A percentile compares a stretch with the other conserved stretches of the same genome.
Evolutionary conservation across 2,797 vertebrate genomes (phyloP).

Genomic region (Acropternis orthonyx): DNA sequence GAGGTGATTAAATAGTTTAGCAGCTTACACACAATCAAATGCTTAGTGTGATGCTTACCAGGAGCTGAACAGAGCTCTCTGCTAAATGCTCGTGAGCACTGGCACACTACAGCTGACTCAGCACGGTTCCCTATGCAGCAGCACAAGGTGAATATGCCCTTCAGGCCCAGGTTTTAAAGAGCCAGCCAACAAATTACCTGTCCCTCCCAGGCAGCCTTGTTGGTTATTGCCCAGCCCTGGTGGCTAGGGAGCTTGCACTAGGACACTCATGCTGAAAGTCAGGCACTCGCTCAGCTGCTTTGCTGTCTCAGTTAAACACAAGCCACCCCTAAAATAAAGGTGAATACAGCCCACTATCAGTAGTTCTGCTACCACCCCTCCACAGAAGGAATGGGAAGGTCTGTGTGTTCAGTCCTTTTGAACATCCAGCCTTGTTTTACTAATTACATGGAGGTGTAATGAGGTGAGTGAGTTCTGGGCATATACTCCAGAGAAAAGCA

Average conservation of each 20-base stretch:
- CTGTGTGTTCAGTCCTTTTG: neutral
- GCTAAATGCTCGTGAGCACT: neutral
- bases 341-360: neutral
- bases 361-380: neutral
- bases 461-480: neutral
- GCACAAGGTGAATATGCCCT: neutral
- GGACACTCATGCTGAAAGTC: neutral
- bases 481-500: neutral
- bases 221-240: neutral
- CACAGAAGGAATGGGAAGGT: neutral
- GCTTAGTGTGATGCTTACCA: neutral
- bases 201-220: neutral
- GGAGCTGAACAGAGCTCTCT: neutral
- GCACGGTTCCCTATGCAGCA: neutral
- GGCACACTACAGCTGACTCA: neutral
- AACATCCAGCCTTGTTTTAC: accelerated
- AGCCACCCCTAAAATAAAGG: neutral
- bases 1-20: neutral
- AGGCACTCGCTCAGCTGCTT: neutral
- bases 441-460: accelerated
- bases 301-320: neutral
- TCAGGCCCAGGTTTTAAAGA: neutral
- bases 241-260: neutral
- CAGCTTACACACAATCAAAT: neutral
- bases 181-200: neutral